Evolutionary conservation across 2,888 invertebrate species (phyloP).

Genomic region (Lymantria dispar): DNA sequence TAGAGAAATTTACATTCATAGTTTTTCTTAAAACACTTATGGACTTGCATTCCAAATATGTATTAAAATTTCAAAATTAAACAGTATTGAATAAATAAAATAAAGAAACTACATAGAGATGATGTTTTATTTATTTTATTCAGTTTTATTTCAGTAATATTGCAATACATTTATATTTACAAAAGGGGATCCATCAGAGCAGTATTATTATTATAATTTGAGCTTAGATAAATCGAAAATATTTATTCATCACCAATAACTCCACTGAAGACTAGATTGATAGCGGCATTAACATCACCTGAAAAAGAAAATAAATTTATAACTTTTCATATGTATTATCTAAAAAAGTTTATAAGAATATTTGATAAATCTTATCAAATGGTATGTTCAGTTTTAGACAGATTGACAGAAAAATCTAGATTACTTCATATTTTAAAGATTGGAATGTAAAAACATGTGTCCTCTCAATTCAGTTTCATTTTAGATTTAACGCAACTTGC

Average conservation of each 20-base stretch:
- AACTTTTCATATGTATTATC: not conserved
- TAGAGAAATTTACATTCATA: not conserved
- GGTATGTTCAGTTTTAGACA: no score
- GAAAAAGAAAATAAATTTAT: constrained; percentile 40
- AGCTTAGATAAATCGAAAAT: not conserved
- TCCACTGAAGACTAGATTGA: constrained; percentile 91
- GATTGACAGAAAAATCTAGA: no score
- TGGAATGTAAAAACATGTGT: no score
- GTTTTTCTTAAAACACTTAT: not conserved
- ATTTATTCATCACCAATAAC: constrained; percentile 63
- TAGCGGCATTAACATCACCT: constrained; percentile 95
- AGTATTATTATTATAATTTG: not conserved
- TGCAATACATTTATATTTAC: no score
- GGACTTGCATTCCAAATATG: not conserved
- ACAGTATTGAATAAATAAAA: not conserved
- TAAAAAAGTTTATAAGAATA: no score
- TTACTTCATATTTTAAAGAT: no score
- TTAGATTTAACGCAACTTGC: no score
- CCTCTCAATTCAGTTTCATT: no score
- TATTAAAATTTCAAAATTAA: not conserved
- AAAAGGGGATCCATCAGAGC: not conserved
- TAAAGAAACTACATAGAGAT: not conserved
- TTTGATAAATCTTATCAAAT: no score
- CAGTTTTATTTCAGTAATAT: not conserved
- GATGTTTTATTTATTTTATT: not conserved